These are phyloP conservation scores for Epinephelus malabaricus DNA, from an alignment of 2,797 vertebrate species.

Conservation along the genomic window DNA sequence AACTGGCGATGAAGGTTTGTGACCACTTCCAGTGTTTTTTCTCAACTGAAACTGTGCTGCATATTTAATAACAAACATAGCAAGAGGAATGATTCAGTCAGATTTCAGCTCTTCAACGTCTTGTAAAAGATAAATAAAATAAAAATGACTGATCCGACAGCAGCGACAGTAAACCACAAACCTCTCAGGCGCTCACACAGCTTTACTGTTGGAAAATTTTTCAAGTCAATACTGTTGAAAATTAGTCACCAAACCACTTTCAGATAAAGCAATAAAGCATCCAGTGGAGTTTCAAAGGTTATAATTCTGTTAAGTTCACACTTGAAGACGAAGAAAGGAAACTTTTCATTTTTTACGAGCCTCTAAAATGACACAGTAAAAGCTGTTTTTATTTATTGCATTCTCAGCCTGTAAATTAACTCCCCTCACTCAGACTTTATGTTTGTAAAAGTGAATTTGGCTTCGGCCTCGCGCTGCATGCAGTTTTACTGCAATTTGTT, in stretches of 20 bases:
- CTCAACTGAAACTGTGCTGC: neutral
- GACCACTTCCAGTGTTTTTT: slow-evolving; percentile 22
- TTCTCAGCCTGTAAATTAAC: slow-evolving; percentile 70
- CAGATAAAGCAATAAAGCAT: slow-evolving; percentile 63
- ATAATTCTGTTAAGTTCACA: slow-evolving; percentile 65
- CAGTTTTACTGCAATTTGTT: slow-evolving; percentile 74
- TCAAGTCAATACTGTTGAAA: slow-evolving; percentile 36
- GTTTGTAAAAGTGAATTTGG: slow-evolving; percentile 56
- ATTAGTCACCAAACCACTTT: slow-evolving; percentile 54
- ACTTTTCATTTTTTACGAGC: slow-evolving; percentile 76
- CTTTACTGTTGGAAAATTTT: slow-evolving; percentile 39
- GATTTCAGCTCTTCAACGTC: neutral
- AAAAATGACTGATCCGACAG: slow-evolving; percentile 27
- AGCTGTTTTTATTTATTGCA: slow-evolving; percentile 77
- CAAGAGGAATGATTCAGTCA: neutral
- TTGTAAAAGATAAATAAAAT: slow-evolving; percentile 4
- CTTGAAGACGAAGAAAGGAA: slow-evolving; percentile 70
- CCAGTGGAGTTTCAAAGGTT: slow-evolving; percentile 56
- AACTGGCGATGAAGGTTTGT: slow-evolving; percentile 34
- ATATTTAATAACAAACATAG: slow-evolving; percentile 9
- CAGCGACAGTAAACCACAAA: slow-evolving; percentile 25
- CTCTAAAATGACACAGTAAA: slow-evolving; percentile 70
- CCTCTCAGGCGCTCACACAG: slow-evolving; percentile 9
- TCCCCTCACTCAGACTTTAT: slow-evolving; percentile 52
- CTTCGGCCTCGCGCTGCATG: slow-evolving; percentile 35